Evolutionary conservation across 2,888 invertebrate genomes (phyloP), one percentile per base, ranked within the genome.

Genomic region (Parnassius apollo): DNA sequence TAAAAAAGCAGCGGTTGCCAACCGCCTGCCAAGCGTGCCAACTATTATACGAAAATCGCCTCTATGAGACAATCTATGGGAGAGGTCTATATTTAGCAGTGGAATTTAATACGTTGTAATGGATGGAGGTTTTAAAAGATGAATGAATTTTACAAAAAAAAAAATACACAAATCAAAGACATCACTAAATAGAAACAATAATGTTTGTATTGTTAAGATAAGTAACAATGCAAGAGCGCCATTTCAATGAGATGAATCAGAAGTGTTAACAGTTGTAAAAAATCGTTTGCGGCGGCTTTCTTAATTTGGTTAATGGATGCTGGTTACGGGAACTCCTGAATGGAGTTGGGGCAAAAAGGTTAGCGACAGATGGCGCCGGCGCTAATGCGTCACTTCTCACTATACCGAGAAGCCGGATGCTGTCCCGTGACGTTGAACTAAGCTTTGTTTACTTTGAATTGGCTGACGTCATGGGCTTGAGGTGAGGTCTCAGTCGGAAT

Each of bases 321-420:
- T 13, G 42, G 8, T 11, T 57, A 35, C 42, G 25, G 49, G 42
- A 50, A 9, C 10, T 42, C 18, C 18, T 18, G 18, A 18, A 22
- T 42, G 49, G 50, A 57, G 25, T 7, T 46, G 48, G 25, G n/a
- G 12, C 46, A 48, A 57, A 50, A 50, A 57, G 9, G 1, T 25
- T 9, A 10, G 13, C 7, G 12, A n/a, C 7, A 48, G n/a, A n/a
- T 7, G 50, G 42, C 57, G 50, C 57, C 57, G 50, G 42, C 57
- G 50, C 44, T 50, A 42, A 50, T 58, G 50, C 42, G 10, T 51
- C 51, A 51, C 10, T 42, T n/a, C 48, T 48, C 44, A 9, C 11
- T 9, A 11, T 44, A 44, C 44, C 11, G 44, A 11, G 11, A 44
- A 44, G 44, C 9, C 1, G 44, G 1, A 44, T 44, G 44, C 44